Base-by-base conservation (phyloP, 2,888 invertebrate species). In the Polyommatus iphigenia region DNA sequence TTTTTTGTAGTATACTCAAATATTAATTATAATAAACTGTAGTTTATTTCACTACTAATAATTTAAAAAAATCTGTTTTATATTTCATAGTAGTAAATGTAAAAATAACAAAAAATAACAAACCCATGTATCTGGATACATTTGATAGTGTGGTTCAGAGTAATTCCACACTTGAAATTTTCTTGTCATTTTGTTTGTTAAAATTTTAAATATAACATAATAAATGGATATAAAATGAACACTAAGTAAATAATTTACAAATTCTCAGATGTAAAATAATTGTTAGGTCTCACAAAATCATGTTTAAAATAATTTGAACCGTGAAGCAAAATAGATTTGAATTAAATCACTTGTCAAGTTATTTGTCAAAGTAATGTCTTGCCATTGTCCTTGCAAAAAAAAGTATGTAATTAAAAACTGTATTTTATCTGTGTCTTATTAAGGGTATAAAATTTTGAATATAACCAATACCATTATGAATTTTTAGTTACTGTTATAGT, bases 141-240 rank as follows among this genome's bases (percentile, higher is more conserved):
- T 91, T 89, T 93, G 91, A 83, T 93, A 94, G 87, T 91, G 91
- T 80, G 94, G 92, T 86, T 94, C 92, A 57, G 93, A 94, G 87
- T 91, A 93, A 87, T 94, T 94, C 93, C 93, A 94, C 86, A 94
- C 93, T 92, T 91, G 94, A 92, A 94, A 94, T 93, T 94, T 94
- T 87, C 91, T 88, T 79, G 91, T 93, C 94, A 94, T 85, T 88
- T 54, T 50, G 29, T 84, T 85, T 83, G 83, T 80, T 83, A 85
- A 84, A 80, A 81, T 78, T 82, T 79, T 87, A 87, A 89, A 82
- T 87, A 82, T 87, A 87, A 88, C 90, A 92, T 91, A 86, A 84
- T 90, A 85, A 88, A 88, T 84, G 59, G 59, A 79, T 80, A 79
- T 86, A 90, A 90, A 87, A 86, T 87, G 84, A 72, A 50, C 46